Evolutionary conservation across 2,797 vertebrate species (phyloP).

Genomic region (Hippocampus kuda): DNA sequence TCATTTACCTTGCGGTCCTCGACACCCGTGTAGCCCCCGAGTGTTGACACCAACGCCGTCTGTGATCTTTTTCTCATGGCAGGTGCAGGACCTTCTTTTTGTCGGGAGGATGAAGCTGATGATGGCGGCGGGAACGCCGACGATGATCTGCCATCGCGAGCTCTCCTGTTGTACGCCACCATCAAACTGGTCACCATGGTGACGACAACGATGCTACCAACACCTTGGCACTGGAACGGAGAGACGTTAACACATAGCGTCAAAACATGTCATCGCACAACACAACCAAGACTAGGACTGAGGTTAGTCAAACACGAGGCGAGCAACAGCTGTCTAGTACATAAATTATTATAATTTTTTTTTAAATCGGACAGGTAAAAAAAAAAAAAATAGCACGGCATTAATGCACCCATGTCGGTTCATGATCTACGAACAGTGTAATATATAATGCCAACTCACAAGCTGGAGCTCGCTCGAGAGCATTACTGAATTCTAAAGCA

Average conservation of each 20-base stretch:
- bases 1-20: conserved; percentile 82
- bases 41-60: conserved; percentile 38
- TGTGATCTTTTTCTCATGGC: conserved; percentile 18
- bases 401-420: too few relatives aligned
- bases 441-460: background rate
- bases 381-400: too few relatives aligned
- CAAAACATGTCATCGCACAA: background rate
- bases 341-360: too few relatives aligned
- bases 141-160: conserved; percentile 30
- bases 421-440: background rate
- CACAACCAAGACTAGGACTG: background rate
- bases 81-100: conserved; percentile 9
- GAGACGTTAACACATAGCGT: background rate
- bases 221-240: conserved; percentile 74
- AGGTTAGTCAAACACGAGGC: background rate
- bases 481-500: too few relatives aligned
- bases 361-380: too few relatives aligned
- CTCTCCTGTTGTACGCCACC: conserved; percentile 79
- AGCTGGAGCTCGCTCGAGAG: background rate
- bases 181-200: conserved; percentile 87
- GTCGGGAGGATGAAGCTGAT: conserved; percentile 9
- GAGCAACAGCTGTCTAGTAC: conserved; percentile 13
- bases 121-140: conserved; percentile 4
- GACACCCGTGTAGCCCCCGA: conserved; percentile 81
- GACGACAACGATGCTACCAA: conserved; percentile 78